Evolutionary conservation across 2,113 vertebrate genomes (phyloP), one percentile per base, ranked within the genome.

Genomic region (Sceloporus undulatus): DNA sequence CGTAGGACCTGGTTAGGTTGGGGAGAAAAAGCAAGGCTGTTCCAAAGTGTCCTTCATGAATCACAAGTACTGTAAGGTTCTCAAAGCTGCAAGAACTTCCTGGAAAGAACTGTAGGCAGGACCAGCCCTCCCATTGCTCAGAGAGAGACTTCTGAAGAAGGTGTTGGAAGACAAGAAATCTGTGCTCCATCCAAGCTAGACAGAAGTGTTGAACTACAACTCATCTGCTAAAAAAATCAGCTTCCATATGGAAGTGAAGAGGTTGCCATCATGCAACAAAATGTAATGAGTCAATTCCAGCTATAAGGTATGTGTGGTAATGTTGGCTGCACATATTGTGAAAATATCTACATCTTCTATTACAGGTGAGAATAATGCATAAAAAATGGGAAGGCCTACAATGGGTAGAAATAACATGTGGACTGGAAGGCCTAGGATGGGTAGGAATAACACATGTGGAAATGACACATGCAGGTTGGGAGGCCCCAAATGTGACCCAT

Each of bases 1-100:
- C 98, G 97, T 76, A 98, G 95, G 88, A 99, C 98, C 98, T 99
- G 92, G 2, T 66, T 25, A 23, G 4, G 0, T 54, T 18, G 34
- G 8, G 40, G 19, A 62, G 59, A 56, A n/a, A 27, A 78, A 8
- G 19, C 4, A 9, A 23, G 42, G 7, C 19, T 9, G 13, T 62
- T 93, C 59, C 93, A 91, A 77, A n/a, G 5, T n/a, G 38, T 2
- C 52, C 1, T 9, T 29, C 11, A 40, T 81, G 54, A 14, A 65
- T 19, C n/a, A 8, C 54, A 40, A 16, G 9, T 1, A n/a, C n/a
- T n/a, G n/a, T n/a, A 79, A 19, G 1, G 40, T 9, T 38, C 40
- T 29, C 85, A 78, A 62, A n/a, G 11, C 71, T 11, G 59, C 62
- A 25, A 13, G 59, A 71, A 71, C 27, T 29, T 27, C 18, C 2